Conservation (phyloP, 2,888 invertebrate genomes). For the Agrochola lychnidis region DNA sequence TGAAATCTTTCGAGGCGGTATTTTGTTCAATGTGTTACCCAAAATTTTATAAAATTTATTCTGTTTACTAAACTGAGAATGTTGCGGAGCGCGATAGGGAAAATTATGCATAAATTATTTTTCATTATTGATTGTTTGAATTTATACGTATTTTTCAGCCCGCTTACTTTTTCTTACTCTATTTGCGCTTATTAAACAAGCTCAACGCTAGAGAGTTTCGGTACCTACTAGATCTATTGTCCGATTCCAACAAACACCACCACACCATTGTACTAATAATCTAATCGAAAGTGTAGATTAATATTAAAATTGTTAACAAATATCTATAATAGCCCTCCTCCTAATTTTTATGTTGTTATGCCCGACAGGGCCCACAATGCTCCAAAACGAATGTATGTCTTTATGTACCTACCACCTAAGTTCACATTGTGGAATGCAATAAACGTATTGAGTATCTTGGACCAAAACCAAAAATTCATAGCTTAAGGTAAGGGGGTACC, state of each 20-base stretch:
- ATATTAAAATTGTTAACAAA: too few relatives aligned
- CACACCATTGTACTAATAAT: neutral
- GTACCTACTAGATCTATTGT: neutral
- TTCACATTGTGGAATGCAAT: too few relatives aligned
- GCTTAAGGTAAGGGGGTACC: too few relatives aligned
- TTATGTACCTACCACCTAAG: too few relatives aligned
- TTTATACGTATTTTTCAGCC: neutral
- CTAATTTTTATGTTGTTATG: too few relatives aligned
- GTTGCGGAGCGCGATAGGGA: neutral
- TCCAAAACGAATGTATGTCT: too few relatives aligned
- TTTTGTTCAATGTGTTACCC: conserved; percentile 16
- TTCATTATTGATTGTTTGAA: neutral
- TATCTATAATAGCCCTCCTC: too few relatives aligned
- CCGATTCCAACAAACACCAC: neutral
- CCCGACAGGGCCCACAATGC: too few relatives aligned
- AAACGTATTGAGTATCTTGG: too few relatives aligned
- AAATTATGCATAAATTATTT: conserved; percentile 19
- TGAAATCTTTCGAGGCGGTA: conserved; percentile 34
- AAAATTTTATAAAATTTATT: conserved; percentile 16
- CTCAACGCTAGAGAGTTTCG: neutral
- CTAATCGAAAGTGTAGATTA: too few relatives aligned
- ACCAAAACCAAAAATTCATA: neutral
- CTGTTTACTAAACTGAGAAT: conserved; percentile 21
- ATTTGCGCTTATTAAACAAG: neutral
- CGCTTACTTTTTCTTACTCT: neutral